These are phyloP conservation scores for Gallirallus australis DNA, from an alignment of 2,797 vertebrate species.

Conservation along the genomic window DNA sequence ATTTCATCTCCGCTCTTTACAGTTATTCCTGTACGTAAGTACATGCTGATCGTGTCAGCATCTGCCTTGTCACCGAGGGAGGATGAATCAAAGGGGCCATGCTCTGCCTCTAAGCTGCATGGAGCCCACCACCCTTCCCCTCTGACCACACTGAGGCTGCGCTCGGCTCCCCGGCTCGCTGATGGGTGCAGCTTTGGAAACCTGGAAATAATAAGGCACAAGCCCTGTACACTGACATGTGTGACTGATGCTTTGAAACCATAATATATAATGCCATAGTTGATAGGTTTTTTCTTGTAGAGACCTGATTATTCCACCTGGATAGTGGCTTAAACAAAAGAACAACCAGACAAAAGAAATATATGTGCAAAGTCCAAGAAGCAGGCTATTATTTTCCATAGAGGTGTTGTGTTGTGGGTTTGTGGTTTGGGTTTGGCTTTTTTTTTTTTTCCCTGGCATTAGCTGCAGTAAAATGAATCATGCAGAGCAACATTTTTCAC, in stretches of 20 bases:
- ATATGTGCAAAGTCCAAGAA: slow-evolving; percentile 52
- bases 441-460: slow-evolving; percentile 28
- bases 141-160: neutral
- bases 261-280: neutral
- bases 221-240: accelerated
- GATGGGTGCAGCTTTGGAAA: neutral
- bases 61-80: neutral
- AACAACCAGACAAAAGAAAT: slow-evolving; percentile 59
- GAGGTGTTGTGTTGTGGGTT: slow-evolving; percentile 5
- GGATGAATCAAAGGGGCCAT: accelerated
- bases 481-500: slow-evolving; percentile 61
- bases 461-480: slow-evolving; percentile 67
- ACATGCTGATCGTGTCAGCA: neutral
- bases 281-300: slow-evolving; percentile 49
- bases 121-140: neutral
- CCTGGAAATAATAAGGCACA: neutral
- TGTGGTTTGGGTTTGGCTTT: neutral
- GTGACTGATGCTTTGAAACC: slow-evolving; percentile 11
- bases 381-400: slow-evolving; percentile 65
- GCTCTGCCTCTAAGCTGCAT: neutral
- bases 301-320: slow-evolving; percentile 64
- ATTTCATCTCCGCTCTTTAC: neutral
- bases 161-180: neutral
- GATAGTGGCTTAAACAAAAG: slow-evolving; percentile 63
- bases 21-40: neutral